Base-by-base conservation (phyloP, 2,888 invertebrate genomes). In the Drosophila koepferae region DNA sequence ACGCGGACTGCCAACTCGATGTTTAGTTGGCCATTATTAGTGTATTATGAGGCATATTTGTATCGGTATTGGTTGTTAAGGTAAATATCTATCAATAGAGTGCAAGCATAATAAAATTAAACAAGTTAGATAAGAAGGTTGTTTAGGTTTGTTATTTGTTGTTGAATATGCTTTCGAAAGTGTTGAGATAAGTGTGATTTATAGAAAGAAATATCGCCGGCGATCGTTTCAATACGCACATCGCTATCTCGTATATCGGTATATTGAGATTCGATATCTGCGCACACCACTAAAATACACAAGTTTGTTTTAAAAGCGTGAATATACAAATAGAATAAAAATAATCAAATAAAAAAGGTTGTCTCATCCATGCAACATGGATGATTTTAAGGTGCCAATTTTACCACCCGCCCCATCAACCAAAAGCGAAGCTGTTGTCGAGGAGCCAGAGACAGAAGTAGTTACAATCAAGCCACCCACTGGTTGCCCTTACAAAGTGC, bases 401-500 rank as follows among this genome's bases (percentile, higher is more conserved):
- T 44, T 77, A 40, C 86, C 82, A 6, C 48, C 44, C 12, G 55
- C 64, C 38, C 55, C 69, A 34, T 28, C 71, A 31, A 48, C 51
- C 2, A 73, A 76, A 63, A 23, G 16, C 43, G 77, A 76, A 14
- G 31, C 54, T n/a, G 53, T 43, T 18, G 54, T 44, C 10, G 59
- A 51, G 3, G 83, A 85, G 10, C 40, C 48, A 14, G 7, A 10
- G 0, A 36, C 56, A 9, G n/a, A 59, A 38, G 10, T 48, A 4
- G 18, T 36, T n/a, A 66, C 66, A 55, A 14, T 0, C 28, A 38
- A 31, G 55, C 28, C 63, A 6, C 59, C 40, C 16, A 43, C 38
- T 23, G 56, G 43, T 18, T 93, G 96, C 75, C 95, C 96, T 0
- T 97, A 97, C 87, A 95, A 94, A 89, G 97, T 97, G 91, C 98